A percentile compares a stretch with the other conserved stretches of the same genome.
phyloP scores from a whole-genome alignment of 2,797 vertebrate genomes.

The Neostethus bicornis region DNA sequence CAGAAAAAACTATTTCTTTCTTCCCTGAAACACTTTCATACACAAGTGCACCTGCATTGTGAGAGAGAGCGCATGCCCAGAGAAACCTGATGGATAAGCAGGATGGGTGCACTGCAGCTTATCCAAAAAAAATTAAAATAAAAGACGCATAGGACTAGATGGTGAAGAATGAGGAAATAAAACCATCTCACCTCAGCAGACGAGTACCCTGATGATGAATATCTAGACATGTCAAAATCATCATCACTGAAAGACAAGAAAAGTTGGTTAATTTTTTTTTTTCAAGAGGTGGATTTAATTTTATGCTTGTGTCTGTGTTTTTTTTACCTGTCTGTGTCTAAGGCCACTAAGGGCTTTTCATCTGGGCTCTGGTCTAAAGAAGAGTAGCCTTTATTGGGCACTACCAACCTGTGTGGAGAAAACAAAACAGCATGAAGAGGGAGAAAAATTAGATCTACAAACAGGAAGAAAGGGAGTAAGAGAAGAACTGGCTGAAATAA shows the following conservation, averaged over 20 bases:
- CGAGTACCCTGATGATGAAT: conserved; percentile 98
- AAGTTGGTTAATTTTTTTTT: too few species aligned
- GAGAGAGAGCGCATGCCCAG: background rate
- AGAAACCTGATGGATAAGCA: conserved; percentile 34
- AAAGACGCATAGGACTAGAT: background rate
- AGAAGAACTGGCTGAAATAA: conserved; percentile 26
- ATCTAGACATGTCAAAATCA: conserved; percentile 99
- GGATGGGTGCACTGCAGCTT: conserved; percentile 27
- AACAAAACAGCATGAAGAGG: conserved; percentile 8
- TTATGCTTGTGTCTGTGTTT: background rate
- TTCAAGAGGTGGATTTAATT: background rate
- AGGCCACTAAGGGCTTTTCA: conserved; percentile 95
- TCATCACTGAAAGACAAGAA: conserved; percentile 87
- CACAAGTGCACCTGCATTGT: conserved; percentile 25
- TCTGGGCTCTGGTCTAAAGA: conserved; percentile 98
- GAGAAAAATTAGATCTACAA: conserved; percentile 11
- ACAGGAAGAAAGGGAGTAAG: conserved; percentile 33
- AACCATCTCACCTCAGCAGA: conserved; percentile 96
- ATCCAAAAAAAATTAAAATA: background rate
- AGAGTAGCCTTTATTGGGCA: conserved; percentile 98
- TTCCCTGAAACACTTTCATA: conserved; percentile 12
- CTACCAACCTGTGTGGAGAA: conserved; percentile 82
- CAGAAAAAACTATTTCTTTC: conserved; percentile 34
- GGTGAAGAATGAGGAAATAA: conserved; percentile 4
- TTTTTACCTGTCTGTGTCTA: conserved; percentile 96